Evolutionary conservation across 2,113 vertebrate genomes (phyloP).

Genomic region (Vulpes lagopus): DNA sequence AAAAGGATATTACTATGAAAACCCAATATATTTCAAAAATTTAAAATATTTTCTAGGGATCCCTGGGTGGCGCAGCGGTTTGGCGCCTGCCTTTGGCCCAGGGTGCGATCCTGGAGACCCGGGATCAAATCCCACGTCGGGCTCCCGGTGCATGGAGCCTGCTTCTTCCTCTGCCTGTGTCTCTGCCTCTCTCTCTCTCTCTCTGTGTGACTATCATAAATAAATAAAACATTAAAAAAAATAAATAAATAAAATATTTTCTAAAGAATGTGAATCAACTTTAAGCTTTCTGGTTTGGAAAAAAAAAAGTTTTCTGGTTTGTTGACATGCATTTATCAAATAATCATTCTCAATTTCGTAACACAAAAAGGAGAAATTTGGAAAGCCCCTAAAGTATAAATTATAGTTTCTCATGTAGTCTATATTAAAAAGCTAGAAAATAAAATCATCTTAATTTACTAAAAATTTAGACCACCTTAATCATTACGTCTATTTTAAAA

Average conservation of each 20-base stretch:
- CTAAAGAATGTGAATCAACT: background rate
- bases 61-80: too few species aligned
- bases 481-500: conserved; percentile 5
- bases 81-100: too few species aligned
- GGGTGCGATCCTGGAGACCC: too few species aligned
- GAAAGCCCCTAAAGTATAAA: background rate
- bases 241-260: background rate
- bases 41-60: background rate
- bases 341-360: background rate
- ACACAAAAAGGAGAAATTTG: conserved; percentile 38
- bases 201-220: background rate
- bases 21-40: background rate
- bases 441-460: conserved; percentile 38
- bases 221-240: too few species aligned
- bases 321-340: conserved; percentile 44
- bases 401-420: background rate
- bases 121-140: too few species aligned
- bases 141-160: too few species aligned
- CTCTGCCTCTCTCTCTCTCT: too few species aligned
- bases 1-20: conserved; percentile 1
- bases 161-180: too few species aligned
- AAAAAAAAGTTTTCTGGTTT: background rate
- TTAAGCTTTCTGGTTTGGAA: background rate
- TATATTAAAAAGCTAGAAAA: conserved; percentile 23
- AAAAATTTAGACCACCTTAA: conserved; percentile 26